Evolutionary conservation across 2,797 vertebrate genomes (phyloP).

Genomic region (Hafferia zeledoni): DNA sequence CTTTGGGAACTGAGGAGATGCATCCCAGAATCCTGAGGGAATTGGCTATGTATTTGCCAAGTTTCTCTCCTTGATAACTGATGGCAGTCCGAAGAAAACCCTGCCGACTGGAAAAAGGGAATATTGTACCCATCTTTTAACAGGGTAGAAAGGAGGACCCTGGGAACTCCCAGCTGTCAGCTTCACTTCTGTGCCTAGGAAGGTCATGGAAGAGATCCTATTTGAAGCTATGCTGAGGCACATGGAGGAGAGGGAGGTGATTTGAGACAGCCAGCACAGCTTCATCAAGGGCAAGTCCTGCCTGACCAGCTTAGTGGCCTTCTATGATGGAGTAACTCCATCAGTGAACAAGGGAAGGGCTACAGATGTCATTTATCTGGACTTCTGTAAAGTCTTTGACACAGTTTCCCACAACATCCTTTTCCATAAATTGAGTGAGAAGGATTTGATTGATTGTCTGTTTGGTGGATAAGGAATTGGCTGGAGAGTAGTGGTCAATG

Average conservation of each 20-base stretch:
- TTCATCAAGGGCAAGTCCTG: not conserved
- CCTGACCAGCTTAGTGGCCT: not conserved
- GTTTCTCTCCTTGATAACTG: not conserved
- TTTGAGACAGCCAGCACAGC: not conserved
- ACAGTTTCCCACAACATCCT: not conserved
- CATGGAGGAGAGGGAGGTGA: not conserved
- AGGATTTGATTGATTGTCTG: not conserved
- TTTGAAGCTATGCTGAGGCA: not conserved
- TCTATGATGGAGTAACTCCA: not conserved
- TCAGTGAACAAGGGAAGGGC: not conserved
- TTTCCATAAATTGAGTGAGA: not conserved
- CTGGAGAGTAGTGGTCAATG: not conserved
- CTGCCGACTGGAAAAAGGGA: not conserved
- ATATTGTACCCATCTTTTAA: not conserved
- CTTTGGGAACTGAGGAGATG: not conserved
- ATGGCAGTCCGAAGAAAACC: not conserved
- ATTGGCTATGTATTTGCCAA: not conserved
- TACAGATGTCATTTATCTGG: rapidly evolving
- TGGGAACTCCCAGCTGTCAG: rapidly evolving
- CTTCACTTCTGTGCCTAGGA: not conserved
- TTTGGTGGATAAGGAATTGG: not conserved
- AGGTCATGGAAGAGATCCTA: not conserved
- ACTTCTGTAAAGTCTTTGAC: not conserved
- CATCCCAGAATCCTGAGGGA: not conserved
- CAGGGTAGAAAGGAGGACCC: not conserved